Percentiles rank a stretch among this genome's conserved stretches.
phyloP scores from a whole-genome alignment of 1,140 invertebrate species.

The Zaprionus africanus region DNA sequence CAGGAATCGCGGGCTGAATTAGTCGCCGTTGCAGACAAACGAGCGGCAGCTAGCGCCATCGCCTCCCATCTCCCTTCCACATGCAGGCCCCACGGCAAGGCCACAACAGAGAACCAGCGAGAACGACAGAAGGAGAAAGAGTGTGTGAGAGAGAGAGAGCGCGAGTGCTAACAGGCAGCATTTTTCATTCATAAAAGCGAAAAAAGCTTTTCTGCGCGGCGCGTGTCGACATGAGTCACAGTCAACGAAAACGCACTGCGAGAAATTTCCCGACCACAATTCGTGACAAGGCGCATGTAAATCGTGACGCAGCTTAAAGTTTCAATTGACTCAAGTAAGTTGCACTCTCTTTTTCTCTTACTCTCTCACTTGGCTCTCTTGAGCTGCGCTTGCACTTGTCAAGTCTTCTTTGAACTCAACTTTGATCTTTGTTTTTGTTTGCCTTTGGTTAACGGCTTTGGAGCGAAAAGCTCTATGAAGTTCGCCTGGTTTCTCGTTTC shows the following conservation, averaged over 20 bases:
- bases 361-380: slow-evolving; percentile 17
- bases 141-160: slow-evolving; percentile 5
- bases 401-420: slow-evolving; percentile 18
- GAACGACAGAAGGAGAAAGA: background rate
- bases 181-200: slow-evolving; percentile 76
- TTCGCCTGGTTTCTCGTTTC: slow-evolving; percentile 49
- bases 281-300: background rate
- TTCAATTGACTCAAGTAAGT: slow-evolving; percentile 1
- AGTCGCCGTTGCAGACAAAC: slow-evolving; percentile 45
- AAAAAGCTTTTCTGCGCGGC: slow-evolving; percentile 59
- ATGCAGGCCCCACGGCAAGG: background rate
- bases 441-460: slow-evolving; percentile 18
- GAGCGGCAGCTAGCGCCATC: slow-evolving; percentile 25
- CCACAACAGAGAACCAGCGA: slow-evolving; percentile 3
- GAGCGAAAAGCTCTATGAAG: slow-evolving; percentile 59
- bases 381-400: slow-evolving; percentile 46
- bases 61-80: slow-evolving; percentile 4
- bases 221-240: slow-evolving; percentile 50
- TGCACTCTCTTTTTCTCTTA: slow-evolving; percentile 22
- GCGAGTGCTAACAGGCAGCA: slow-evolving; percentile 12
- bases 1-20: slow-evolving; percentile 72
- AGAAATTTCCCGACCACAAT: slow-evolving; percentile 38
- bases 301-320: slow-evolving; percentile 53
- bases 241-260: slow-evolving; percentile 31
- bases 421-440: slow-evolving; percentile 45